Base-by-base conservation (phyloP, 2,113 vertebrate species). In the Nerophis lumbriciformis region DNA sequence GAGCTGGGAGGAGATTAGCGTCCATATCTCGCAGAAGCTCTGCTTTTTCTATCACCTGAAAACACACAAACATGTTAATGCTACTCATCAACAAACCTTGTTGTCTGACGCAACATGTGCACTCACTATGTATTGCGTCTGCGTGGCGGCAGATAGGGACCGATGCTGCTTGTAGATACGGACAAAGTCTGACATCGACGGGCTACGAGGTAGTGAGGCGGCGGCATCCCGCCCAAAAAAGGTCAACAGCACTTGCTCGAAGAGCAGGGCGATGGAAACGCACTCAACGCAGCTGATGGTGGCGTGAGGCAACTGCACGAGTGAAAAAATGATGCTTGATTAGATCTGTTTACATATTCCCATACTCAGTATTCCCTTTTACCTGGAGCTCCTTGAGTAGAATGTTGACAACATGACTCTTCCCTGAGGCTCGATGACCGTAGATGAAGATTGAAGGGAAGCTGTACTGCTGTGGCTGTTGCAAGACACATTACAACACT, bases 391-490 rank as follows among this genome's bases (percentile, higher is more conserved):
- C 92, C 63, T 89, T 92, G 71, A 98, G 81, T 63, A 97, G 78
- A 51, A 91, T 88, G n/a, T 92, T 79, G 44, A 93, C 84, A 63
- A 98, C 93, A 0, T 96, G 93, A 35, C 96, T 98, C 83, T 99
- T 99, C 58, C 96, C 97, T 70, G 95, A 93, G 48, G 94, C 91
- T 45, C 92, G 93, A 72, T 98, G 95, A 47, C 97, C 95, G 0
- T 98, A 99, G 71, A 98, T 92, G 81, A 99, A 98, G 81, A 98
- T 76, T 4, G 95, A 94, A 8, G 94, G 93, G 78, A 94, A 94
- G 80, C 92, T 93, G 76, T 89, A 94, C 36, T 98, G 95, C 53
- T 94, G 87, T 14, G 92, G 94, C 97, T 98, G 80, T 42, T 60
- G 57, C 8, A 21, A 72, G 35, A 73, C 54, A 64, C 28, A 37